These are phyloP conservation scores for Hiodon tergisus DNA, from an alignment of 2,113 vertebrate genomes.

Conservation along the genomic window DNA sequence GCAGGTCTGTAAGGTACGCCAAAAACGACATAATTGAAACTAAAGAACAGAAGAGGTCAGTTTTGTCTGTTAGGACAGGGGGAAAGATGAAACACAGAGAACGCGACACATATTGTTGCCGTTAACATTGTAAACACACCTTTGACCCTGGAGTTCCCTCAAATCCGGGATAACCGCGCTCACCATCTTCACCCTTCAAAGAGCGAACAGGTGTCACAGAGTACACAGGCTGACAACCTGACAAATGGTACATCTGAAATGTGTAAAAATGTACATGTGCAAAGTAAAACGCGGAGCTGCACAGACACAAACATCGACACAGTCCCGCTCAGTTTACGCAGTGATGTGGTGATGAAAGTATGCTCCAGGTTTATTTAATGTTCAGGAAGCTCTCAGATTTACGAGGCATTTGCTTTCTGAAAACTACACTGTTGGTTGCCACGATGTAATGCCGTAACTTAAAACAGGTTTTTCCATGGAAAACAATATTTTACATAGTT, in stretches of 20 bases:
- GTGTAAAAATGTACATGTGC: not conserved
- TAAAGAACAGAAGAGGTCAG: too few species aligned
- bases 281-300: not conserved
- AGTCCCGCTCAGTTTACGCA: not conserved
- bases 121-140: slow-evolving; percentile 43
- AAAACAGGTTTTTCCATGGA: too few species aligned
- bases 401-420: not conserved
- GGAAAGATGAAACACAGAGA: too few species aligned
- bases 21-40: too few species aligned
- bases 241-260: too few species aligned
- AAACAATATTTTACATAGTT: too few species aligned
- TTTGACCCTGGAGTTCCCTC: slow-evolving; percentile 69
- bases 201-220: slow-evolving; percentile 18
- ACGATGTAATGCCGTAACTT: too few species aligned
- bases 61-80: too few species aligned
- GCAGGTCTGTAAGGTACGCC: too few species aligned
- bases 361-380: too few species aligned
- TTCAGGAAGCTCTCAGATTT: not conserved
- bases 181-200: slow-evolving; percentile 76
- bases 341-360: not conserved
- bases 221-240: not conserved
- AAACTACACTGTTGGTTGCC: not conserved
- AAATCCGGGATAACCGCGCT: slow-evolving; percentile 67
- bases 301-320: not conserved
- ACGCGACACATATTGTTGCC: not conserved